Percentiles rank a stretch among this genome's conserved stretches.
Conservation (phyloP, 2,797 vertebrate species). For the Hapalemur alaotrensis region DNA sequence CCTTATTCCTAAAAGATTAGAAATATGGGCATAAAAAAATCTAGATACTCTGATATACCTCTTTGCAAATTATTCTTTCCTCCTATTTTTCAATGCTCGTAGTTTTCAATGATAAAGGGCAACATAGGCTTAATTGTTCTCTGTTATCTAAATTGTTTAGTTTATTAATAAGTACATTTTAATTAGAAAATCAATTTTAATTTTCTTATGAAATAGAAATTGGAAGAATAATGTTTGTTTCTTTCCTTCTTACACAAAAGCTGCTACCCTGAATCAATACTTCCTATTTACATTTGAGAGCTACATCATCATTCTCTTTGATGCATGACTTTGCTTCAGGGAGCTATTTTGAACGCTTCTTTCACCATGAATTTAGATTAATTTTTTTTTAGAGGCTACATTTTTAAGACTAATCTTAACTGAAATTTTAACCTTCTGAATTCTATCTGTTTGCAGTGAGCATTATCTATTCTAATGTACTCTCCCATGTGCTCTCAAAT, state of each 20-base stretch:
- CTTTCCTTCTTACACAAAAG: background rate
- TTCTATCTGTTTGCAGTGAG: background rate
- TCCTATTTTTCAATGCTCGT: background rate
- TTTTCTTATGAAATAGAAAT: background rate
- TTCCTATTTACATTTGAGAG: background rate
- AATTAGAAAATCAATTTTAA: background rate
- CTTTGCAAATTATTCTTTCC: background rate
- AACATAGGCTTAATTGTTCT: background rate
- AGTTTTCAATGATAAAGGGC: background rate
- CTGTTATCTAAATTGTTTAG: background rate
- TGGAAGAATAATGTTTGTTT: background rate
- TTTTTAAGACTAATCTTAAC: slow-evolving; percentile 44
- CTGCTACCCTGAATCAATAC: background rate
- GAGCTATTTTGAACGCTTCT: slow-evolving; percentile 35
- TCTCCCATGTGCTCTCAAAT: slow-evolving; percentile 9
- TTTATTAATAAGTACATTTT: background rate
- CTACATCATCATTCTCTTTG: background rate
- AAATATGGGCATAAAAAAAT: background rate
- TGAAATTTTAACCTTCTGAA: slow-evolving; percentile 45
- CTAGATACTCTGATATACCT: background rate
- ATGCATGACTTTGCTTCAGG: background rate
- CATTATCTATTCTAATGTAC: slow-evolving; percentile 1
- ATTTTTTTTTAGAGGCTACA: background rate
- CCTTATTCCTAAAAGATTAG: background rate
- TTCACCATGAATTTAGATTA: slow-evolving; percentile 39